phyloP scores from a whole-genome alignment of 2,113 vertebrate genomes.

The Nyctibius bracteatus region DNA sequence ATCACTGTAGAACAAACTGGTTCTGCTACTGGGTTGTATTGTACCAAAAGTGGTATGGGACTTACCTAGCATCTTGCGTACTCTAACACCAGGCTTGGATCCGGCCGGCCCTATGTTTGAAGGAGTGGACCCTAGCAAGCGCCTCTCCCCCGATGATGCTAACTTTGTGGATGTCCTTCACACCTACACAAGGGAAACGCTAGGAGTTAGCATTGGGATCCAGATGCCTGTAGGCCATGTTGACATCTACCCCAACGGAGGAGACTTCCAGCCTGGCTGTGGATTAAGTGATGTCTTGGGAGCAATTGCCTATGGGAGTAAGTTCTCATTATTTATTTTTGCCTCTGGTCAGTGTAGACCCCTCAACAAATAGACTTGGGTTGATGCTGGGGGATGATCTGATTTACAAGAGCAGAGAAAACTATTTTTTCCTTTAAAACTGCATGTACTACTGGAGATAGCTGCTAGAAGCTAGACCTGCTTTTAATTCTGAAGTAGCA shows the following conservation, averaged over 20 bases:
- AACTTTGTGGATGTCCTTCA: constrained; percentile 96
- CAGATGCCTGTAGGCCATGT: constrained; percentile 93
- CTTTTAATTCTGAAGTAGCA: neutral
- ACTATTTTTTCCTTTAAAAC: neutral
- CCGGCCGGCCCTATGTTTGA: constrained; percentile 98
- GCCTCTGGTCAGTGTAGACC: neutral
- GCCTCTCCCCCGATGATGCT: constrained; percentile 92
- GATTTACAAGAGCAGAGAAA: neutral
- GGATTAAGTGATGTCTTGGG: constrained; percentile 81
- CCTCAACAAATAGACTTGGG: neutral
- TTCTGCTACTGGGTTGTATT: fast-evolving
- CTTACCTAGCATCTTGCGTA: neutral
- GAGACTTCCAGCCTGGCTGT: constrained; percentile 93
- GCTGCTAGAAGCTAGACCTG: neutral
- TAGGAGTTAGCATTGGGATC: constrained; percentile 95
- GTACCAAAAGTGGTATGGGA: fast-evolving
- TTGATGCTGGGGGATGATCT: neutral
- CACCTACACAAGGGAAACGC: constrained; percentile 87
- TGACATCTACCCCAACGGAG: constrained; percentile 94
- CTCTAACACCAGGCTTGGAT: constrained; percentile 81
- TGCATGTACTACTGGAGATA: neutral
- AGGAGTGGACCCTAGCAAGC: constrained; percentile 76
- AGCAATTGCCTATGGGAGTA: constrained; percentile 84
- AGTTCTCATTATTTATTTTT: constrained; percentile 56
- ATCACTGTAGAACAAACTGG: neutral